Conservation (phyloP, 2,113 vertebrate genomes). For the Apodemus speciosus region DNA sequence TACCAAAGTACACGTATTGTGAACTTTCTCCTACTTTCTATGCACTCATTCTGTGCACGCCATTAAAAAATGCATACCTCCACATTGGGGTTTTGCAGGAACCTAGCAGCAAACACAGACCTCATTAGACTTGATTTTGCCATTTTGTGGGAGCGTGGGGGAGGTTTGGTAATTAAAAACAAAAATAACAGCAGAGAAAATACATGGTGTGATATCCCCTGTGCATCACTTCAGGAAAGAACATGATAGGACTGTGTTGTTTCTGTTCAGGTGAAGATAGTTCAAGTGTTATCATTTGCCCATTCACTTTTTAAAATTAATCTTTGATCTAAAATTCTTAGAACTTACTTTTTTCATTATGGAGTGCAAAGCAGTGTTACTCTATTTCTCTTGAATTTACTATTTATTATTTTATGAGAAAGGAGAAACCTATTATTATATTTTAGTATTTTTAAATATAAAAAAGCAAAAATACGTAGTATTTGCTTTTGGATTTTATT, state of each 20-base stretch:
- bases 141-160: not conserved
- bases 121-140: conserved; percentile 19
- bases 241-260: not conserved
- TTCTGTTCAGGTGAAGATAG: not conserved
- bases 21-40: not conserved
- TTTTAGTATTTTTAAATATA: not conserved
- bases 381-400: not conserved
- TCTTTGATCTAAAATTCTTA: not conserved
- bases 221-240: not conserved
- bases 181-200: not conserved
- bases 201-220: not conserved
- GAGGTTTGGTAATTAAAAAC: not conserved
- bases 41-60: not conserved
- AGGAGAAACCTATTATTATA: not conserved
- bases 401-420: conserved; percentile 20
- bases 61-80: conserved; percentile 22
- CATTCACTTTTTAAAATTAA: not conserved
- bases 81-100: not conserved
- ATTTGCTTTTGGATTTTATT: not conserved
- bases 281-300: not conserved
- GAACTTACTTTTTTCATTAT: conserved; percentile 38
- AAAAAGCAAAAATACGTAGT: not conserved
- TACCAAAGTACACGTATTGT: not conserved
- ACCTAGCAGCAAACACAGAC: not conserved
- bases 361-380: not conserved